Percentiles rank a stretch among this genome's conserved stretches.
Evolutionary conservation across 2,113 vertebrate species (phyloP).

Genomic region (Hyaena hyaena): DNA sequence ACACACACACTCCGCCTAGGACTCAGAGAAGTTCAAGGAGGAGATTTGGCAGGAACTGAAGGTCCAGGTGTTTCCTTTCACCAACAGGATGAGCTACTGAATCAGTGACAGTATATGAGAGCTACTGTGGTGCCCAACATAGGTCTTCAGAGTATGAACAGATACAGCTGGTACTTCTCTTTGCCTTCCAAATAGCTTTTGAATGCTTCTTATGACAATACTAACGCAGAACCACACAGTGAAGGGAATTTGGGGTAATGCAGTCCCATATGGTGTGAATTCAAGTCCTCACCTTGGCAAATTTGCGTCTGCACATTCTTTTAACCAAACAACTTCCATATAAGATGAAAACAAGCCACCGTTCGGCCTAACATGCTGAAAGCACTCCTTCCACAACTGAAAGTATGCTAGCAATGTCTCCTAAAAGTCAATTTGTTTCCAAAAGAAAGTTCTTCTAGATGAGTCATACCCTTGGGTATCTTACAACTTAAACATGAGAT

Average conservation of each 20-base stretch:
- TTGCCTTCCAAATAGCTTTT: background rate
- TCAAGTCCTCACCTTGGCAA: background rate
- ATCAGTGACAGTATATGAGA: background rate
- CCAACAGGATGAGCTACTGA: background rate
- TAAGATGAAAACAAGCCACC: background rate
- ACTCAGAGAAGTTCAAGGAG: background rate
- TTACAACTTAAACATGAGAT: background rate
- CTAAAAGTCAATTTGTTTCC: background rate
- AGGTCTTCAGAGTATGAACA: background rate
- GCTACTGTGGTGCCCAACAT: background rate
- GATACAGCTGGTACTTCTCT: background rate
- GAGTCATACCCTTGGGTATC: background rate
- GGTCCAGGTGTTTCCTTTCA: background rate
- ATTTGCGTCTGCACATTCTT: background rate
- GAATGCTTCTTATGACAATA: background rate
- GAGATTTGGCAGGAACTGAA: background rate
- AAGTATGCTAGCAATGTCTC: background rate
- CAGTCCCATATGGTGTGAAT: background rate
- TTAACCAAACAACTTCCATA: background rate
- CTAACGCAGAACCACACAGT: background rate
- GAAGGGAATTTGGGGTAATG: background rate
- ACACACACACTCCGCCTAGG: accelerated
- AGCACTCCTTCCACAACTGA: background rate
- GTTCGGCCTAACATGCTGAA: background rate
- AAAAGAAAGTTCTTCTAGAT: background rate